Percentiles rank a stretch among this genome's conserved stretches.
phyloP scores from a whole-genome alignment of 2,888 invertebrate species.

The Papilio gigon region DNA sequence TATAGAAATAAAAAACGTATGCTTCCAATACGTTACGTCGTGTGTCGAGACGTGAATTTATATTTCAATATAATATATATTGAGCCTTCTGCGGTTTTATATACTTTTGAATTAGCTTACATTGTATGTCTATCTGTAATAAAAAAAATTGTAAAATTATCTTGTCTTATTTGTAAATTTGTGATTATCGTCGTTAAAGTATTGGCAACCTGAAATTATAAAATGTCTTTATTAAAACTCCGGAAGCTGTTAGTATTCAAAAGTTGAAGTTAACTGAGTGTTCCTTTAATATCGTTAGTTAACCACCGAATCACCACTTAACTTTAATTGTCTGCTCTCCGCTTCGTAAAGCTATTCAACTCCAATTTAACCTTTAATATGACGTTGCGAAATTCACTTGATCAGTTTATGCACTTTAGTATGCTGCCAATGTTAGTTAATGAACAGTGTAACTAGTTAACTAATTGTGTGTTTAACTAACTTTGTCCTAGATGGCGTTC shows the following conservation, averaged over 20 bases:
- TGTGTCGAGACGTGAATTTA: not conserved
- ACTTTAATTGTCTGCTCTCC: slow-evolving; percentile 26
- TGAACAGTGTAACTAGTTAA: not conserved
- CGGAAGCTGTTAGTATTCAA: not conserved
- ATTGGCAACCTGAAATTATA: not conserved
- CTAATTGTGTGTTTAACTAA: not conserved
- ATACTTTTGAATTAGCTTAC: not conserved
- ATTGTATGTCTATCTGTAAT: not conserved
- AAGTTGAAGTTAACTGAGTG: slow-evolving; percentile 2
- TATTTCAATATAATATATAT: not conserved
- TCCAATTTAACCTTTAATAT: slow-evolving; percentile 16
- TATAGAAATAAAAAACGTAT: too few relatives aligned
- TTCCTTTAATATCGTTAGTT: slow-evolving; percentile 16
- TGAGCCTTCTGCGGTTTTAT: not conserved
- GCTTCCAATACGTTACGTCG: too few relatives aligned
- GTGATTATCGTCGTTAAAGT: too few relatives aligned
- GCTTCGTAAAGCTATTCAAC: slow-evolving; percentile 12
- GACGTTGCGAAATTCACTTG: slow-evolving; percentile 14
- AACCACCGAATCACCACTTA: slow-evolving; percentile 20
- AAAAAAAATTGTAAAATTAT: not conserved
- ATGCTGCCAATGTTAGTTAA: not conserved
- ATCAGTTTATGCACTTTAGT: slow-evolving; percentile 13
- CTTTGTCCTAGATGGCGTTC: not conserved
- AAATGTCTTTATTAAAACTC: not conserved
- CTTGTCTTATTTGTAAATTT: too few relatives aligned